These are phyloP conservation scores for Polypterus bichir DNA, from an alignment of 2,113 vertebrate species.

Conservation along the genomic window DNA sequence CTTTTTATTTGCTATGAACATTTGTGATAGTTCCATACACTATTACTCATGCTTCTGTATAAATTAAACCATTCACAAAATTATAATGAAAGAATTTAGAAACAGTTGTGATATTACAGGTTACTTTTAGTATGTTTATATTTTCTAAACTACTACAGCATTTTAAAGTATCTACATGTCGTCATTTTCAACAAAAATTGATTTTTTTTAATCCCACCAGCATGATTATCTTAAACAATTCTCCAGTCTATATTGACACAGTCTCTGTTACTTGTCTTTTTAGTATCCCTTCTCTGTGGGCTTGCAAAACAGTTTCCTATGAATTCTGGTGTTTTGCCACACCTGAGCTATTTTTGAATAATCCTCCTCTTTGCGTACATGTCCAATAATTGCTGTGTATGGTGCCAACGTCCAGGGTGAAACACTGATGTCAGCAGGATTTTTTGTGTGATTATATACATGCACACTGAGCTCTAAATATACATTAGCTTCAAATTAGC, in stretches of 20 bases:
- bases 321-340: neutral
- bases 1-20: too few species aligned
- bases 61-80: too few species aligned
- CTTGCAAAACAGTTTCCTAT: neutral
- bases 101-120: too few species aligned
- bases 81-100: too few species aligned
- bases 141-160: too few species aligned
- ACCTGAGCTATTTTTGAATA: neutral
- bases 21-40: too few species aligned
- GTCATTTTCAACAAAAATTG: too few species aligned
- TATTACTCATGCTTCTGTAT: too few species aligned
- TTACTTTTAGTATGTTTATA: too few species aligned
- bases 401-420: neutral
- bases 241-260: slow-evolving; percentile 47
- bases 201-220: slow-evolving; percentile 35
- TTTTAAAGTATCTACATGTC: too few species aligned
- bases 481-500: slow-evolving; percentile 5
- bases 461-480: neutral
- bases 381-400: neutral
- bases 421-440: neutral
- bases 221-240: slow-evolving; percentile 36
- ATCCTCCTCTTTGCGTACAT: neutral
- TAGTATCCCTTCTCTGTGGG: slow-evolving; percentile 20
- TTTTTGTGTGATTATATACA: neutral
- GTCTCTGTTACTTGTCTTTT: slow-evolving; percentile 26